Evolutionary conservation across 2,113 vertebrate species (phyloP).

Genomic region (Colius striatus): DNA sequence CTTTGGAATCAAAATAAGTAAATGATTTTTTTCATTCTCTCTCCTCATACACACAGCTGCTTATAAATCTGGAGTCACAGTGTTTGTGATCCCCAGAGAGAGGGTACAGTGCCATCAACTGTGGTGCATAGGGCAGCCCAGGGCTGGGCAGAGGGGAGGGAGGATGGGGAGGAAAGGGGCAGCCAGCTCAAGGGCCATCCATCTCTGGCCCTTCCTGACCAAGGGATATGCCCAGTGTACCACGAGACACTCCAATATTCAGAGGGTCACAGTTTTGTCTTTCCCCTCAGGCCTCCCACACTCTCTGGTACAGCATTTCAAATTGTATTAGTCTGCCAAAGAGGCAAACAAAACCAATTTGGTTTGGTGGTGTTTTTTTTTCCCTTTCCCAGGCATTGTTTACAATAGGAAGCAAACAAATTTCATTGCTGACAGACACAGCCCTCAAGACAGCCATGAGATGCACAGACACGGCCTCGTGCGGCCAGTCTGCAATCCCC

Average conservation of each 20-base stretch:
- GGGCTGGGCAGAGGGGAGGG: neutral
- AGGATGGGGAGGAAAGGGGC: neutral
- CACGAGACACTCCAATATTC: neutral
- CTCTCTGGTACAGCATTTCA: neutral
- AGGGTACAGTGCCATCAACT: neutral
- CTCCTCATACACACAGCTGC: neutral
- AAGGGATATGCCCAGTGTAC: neutral
- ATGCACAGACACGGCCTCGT: neutral
- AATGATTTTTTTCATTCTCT: neutral
- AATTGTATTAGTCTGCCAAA: neutral
- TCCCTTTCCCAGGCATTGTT: neutral
- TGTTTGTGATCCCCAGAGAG: neutral
- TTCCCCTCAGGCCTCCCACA: neutral
- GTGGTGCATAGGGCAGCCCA: neutral
- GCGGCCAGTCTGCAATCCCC: neutral
- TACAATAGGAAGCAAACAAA: constrained; percentile 46
- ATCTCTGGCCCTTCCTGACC: neutral
- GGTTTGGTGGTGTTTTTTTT: neutral
- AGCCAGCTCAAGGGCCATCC: neutral
- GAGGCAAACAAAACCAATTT: neutral
- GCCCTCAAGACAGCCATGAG: neutral
- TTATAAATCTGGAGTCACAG: neutral
- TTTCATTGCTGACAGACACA: neutral
- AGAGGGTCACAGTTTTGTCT: neutral
- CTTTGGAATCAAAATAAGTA: neutral